Conservation (phyloP, 2,113 vertebrate species). For the Marmota flaviventris region DNA sequence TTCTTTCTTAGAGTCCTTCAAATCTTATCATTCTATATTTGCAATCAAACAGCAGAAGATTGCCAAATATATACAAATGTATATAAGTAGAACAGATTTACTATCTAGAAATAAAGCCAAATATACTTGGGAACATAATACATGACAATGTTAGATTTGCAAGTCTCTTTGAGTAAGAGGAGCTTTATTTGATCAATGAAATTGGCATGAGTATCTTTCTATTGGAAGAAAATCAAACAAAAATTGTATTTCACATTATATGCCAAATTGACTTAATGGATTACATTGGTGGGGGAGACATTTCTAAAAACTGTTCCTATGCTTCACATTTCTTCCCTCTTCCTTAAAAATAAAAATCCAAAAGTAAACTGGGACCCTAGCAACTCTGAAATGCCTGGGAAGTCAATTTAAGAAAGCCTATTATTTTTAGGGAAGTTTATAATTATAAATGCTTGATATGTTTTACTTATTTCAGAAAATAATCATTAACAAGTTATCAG, state of each 20-base stretch:
- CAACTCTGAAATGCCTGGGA: neutral
- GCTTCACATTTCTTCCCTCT: fast-evolving
- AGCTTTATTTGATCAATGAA: neutral
- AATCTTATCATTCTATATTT: neutral
- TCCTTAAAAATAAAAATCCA: neutral
- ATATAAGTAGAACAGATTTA: neutral
- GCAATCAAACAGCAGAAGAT: neutral
- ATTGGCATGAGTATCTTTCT: neutral
- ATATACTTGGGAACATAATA: neutral
- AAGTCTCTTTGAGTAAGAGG: neutral
- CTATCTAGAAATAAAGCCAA: neutral
- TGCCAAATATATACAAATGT: neutral
- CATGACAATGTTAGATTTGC: neutral
- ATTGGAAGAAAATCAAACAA: neutral
- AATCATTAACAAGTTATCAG: neutral
- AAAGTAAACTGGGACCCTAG: neutral
- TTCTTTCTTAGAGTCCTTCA: neutral
- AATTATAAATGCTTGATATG: neutral
- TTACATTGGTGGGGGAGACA: neutral
- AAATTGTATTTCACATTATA: neutral
- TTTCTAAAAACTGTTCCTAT: neutral
- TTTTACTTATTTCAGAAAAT: neutral
- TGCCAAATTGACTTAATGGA: neutral
- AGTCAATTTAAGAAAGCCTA: neutral
- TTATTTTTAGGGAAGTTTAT: neutral